Evolutionary conservation across 2,888 invertebrate species (phyloP).

Genomic region (Leptura quadrifasciata): DNA sequence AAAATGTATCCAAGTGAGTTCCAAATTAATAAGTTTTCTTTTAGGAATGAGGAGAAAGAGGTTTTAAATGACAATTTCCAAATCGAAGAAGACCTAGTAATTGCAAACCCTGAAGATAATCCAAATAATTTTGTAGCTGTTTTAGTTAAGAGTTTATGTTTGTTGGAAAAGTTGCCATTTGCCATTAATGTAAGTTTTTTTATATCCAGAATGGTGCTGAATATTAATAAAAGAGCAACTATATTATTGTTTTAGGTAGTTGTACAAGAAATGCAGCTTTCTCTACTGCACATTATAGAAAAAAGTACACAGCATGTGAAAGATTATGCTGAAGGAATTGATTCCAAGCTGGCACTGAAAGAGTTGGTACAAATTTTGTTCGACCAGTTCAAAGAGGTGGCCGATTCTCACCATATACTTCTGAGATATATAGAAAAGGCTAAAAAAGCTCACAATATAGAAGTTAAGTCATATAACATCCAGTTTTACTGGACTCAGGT

Average conservation of each 20-base stretch:
- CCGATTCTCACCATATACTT: slow-evolving; percentile 84
- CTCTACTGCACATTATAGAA: slow-evolving; percentile 86
- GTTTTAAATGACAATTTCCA: slow-evolving; percentile 68
- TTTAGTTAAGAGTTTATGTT: slow-evolving; percentile 89
- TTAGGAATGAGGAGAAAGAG: slow-evolving; percentile 63
- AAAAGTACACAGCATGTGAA: slow-evolving; percentile 86
- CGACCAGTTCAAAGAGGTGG: slow-evolving; percentile 88
- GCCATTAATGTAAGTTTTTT: slow-evolving; percentile 83
- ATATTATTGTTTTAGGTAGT: slow-evolving; percentile 78
- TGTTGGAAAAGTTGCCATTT: slow-evolving; percentile 88
- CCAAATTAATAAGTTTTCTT: not conserved
- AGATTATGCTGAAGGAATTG: slow-evolving; percentile 74
- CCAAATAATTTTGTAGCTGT: slow-evolving; percentile 85
- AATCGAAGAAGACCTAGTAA: slow-evolving; percentile 77
- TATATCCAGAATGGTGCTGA: not conserved
- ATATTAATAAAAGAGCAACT: slow-evolving; percentile 8
- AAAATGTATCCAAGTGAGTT: slow-evolving; percentile 8
- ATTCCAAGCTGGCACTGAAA: slow-evolving; percentile 66
- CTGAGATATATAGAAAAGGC: slow-evolving; percentile 80
- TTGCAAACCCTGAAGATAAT: slow-evolving; percentile 78
- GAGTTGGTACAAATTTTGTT: slow-evolving; percentile 85
- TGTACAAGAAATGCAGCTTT: slow-evolving; percentile 88
- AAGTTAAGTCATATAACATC: slow-evolving; percentile 80
- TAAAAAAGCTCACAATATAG: slow-evolving; percentile 77
- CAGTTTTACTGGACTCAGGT: slow-evolving; percentile 93